Percentiles rank a stretch among this genome's conserved stretches.
phyloP scores from a whole-genome alignment of 2,888 invertebrate species.

The Cryptosula pallasiana region DNA sequence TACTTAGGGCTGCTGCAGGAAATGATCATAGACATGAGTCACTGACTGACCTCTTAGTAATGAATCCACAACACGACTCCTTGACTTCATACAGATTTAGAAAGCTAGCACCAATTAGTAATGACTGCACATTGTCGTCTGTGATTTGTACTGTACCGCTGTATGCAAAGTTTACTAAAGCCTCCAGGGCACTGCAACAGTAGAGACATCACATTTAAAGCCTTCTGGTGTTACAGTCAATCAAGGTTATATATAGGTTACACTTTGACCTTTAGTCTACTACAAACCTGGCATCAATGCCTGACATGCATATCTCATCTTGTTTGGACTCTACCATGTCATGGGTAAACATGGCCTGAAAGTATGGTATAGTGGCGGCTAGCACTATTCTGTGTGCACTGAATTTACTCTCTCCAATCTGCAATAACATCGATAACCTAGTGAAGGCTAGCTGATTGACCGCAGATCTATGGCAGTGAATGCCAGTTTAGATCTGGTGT shows the following conservation, averaged over 20 bases:
- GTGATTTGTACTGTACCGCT: constrained; percentile 70
- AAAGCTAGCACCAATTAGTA: constrained; percentile 79
- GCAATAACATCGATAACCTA: too few relatives aligned
- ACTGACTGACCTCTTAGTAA: constrained; percentile 63
- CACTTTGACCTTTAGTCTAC: too few relatives aligned
- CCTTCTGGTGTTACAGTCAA: neutral
- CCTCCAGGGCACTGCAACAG: constrained; percentile 67
- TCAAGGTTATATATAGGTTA: too few relatives aligned
- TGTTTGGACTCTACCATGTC: constrained; percentile 81
- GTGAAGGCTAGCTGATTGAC: too few relatives aligned
- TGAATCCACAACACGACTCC: constrained; percentile 76
- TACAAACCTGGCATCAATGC: constrained; percentile 75
- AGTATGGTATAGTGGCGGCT: constrained; percentile 81
- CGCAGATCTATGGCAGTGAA: too few relatives aligned
- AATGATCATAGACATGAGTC: too few relatives aligned
- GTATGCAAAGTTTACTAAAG: constrained; percentile 79
- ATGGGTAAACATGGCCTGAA: constrained; percentile 82
- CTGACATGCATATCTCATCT: constrained; percentile 73
- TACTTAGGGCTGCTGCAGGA: too few relatives aligned
- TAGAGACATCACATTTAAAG: neutral
- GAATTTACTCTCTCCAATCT: constrained; percentile 73
- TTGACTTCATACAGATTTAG: constrained; percentile 72
- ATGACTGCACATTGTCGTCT: constrained; percentile 73
- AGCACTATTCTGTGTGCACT: constrained; percentile 77
- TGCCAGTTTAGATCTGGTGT: too few relatives aligned